Percentiles rank a stretch among this genome's conserved stretches.
These are phyloP conservation scores for Hesperophylax magnus DNA, from an alignment of 1,140 invertebrate genomes.

Conservation along the genomic window DNA sequence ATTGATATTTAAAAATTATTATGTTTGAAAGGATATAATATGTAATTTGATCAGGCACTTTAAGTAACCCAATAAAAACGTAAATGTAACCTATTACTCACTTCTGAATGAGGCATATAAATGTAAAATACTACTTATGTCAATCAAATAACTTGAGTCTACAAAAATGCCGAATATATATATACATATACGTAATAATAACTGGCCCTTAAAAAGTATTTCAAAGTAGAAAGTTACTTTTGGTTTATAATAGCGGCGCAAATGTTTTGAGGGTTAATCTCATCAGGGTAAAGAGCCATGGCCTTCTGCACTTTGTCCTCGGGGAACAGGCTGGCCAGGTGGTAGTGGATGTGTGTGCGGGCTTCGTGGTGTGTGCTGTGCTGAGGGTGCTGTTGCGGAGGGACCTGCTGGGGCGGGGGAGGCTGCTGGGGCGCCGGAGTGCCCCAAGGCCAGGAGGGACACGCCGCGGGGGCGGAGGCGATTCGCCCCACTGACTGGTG, in stretches of 20 bases:
- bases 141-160: not conserved
- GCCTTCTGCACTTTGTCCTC: conserved; percentile 88
- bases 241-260: conserved; percentile 85
- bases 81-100: not conserved
- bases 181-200: conserved; percentile 1
- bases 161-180: conserved; percentile 7
- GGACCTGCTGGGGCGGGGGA: conserved; percentile 73
- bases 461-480: conserved; percentile 82
- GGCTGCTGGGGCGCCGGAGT: conserved; percentile 64
- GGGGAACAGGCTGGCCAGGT: conserved; percentile 89
- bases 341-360: conserved; percentile 84
- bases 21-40: no score
- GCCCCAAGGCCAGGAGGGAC: conserved; percentile 67
- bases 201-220: conserved; percentile 41
- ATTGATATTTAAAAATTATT: no score
- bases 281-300: conserved; percentile 88
- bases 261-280: conserved; percentile 89
- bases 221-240: conserved; percentile 19
- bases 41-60: no score
- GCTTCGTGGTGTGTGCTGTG: conserved; percentile 73
- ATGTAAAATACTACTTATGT: not conserved
- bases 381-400: conserved; percentile 63
- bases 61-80: no score
- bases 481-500: conserved; percentile 72
- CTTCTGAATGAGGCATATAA: not conserved